These are phyloP conservation scores for Ridgeia piscesae DNA, from an alignment of 1,140 invertebrate genomes.

Conservation along the genomic window DNA sequence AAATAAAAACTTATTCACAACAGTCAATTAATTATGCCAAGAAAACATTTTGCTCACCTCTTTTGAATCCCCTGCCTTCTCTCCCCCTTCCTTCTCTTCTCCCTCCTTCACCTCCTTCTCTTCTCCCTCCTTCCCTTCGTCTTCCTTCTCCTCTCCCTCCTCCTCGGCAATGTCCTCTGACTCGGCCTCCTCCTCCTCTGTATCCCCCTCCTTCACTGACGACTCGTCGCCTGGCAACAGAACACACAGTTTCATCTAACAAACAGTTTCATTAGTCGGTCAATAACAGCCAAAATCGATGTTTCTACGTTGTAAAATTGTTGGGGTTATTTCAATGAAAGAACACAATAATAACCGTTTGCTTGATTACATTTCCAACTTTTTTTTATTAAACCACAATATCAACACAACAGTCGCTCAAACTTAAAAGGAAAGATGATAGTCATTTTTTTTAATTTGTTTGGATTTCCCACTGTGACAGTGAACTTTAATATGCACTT, in stretches of 20 bases:
- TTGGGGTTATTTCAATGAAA: no score
- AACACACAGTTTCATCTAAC: not conserved
- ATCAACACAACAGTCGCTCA: no score
- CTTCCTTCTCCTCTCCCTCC: slow-evolving; percentile 15
- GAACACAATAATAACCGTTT: no score
- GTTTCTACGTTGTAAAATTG: no score
- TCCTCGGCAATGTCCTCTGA: slow-evolving; percentile 31
- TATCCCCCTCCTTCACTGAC: not conserved
- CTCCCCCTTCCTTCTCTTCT: slow-evolving; percentile 26
- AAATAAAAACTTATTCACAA: not conserved
- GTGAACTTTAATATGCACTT: no score
- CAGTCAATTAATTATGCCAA: not conserved
- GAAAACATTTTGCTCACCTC: not conserved
- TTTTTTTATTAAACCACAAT: no score
- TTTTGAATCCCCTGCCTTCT: not conserved
- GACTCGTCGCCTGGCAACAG: not conserved
- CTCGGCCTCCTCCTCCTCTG: slow-evolving; percentile 25
- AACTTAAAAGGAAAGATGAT: no score
- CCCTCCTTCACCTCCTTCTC: not conserved
- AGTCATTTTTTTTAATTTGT: no score
- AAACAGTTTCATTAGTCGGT: no score
- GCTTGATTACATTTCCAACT: no score
- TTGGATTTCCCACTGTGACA: no score
- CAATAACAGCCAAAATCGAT: no score
- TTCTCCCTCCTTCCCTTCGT: slow-evolving; percentile 20